These are phyloP conservation scores for Drosophila colorata DNA, from an alignment of 2,888 invertebrate species.

Conservation along the genomic window DNA sequence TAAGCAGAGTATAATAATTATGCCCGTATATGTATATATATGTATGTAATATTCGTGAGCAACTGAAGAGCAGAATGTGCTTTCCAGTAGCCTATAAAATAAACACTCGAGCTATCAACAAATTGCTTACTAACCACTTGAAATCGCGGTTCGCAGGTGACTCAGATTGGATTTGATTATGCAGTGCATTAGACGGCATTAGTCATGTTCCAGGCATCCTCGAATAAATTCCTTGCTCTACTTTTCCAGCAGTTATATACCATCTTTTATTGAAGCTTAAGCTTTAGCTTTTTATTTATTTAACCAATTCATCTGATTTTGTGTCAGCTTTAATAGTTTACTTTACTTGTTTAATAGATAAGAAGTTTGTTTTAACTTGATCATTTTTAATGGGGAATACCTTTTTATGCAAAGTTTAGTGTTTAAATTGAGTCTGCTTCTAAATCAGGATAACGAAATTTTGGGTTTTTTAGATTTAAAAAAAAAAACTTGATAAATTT, in stretches of 20 bases:
- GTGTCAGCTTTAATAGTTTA: neutral
- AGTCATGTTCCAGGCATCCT: slow-evolving; percentile 3
- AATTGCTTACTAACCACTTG: slow-evolving; percentile 1
- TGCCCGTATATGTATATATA: neutral
- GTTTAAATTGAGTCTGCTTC: too few species aligned
- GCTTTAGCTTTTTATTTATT: too few species aligned
- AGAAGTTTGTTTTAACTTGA: too few species aligned
- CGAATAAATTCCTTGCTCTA: too few species aligned
- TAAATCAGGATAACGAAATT: too few species aligned
- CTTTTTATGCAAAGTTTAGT: too few species aligned
- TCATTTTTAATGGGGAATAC: too few species aligned
- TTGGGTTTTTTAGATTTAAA: too few species aligned
- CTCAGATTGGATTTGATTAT: neutral
- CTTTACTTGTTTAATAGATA: too few species aligned
- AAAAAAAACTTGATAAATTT: too few species aligned
- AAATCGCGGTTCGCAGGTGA: neutral
- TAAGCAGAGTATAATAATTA: neutral
- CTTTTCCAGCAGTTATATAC: too few species aligned
- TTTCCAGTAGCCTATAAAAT: neutral
- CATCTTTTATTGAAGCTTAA: too few species aligned
- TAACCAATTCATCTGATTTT: neutral
- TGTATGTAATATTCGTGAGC: neutral
- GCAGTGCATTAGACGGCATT: neutral
- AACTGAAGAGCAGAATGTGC: neutral
- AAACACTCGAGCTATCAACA: slow-evolving; percentile 1